Percentiles rank a stretch among this genome's conserved stretches.
These are phyloP conservation scores for Drosophila trichaetosa DNA, from an alignment of 2,888 invertebrate species.

Conservation along the genomic window DNA sequence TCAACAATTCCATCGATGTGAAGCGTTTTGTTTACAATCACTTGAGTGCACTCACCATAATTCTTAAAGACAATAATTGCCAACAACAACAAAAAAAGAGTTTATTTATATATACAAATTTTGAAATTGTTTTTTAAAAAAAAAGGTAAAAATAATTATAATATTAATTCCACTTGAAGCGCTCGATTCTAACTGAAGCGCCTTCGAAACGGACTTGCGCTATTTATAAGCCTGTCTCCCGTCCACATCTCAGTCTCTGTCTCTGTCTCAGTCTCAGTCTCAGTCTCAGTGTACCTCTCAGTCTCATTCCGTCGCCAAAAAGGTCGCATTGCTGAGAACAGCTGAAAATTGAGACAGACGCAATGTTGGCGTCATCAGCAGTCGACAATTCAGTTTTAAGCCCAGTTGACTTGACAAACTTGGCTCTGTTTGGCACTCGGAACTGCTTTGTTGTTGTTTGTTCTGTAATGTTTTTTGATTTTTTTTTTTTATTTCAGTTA, in stretches of 20 bases:
- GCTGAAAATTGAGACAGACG: conserved; percentile 64
- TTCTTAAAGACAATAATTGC: conserved; percentile 22
- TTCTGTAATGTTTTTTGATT: conserved; percentile 31
- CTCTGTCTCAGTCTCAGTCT: background rate
- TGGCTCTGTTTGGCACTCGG: conserved; percentile 68
- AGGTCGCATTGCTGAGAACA: conserved; percentile 60
- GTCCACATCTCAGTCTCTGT: conserved; percentile 18
- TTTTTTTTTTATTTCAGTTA: conserved; percentile 47
- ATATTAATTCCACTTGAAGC: conserved; percentile 49
- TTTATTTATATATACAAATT: conserved; percentile 4
- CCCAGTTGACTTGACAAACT: conserved; percentile 70
- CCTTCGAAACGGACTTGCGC: conserved; percentile 61
- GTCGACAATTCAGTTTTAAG: conserved; percentile 28
- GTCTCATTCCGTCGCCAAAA: conserved; percentile 38
- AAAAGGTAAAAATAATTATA: conserved; percentile 5
- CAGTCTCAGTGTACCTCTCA: conserved; percentile 12
- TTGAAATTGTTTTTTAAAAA: conserved; percentile 8
- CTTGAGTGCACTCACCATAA: conserved; percentile 57
- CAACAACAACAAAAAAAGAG: conserved; percentile 18
- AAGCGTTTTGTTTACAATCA: conserved; percentile 49
- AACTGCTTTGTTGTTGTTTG: conserved; percentile 59
- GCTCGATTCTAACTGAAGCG: conserved; percentile 71
- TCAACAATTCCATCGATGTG: conserved; percentile 20
- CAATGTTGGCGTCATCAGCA: conserved; percentile 70
- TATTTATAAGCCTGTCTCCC: conserved; percentile 68